These are phyloP conservation scores for Nasonia vitripennis DNA, from an alignment of 1,140 invertebrate species.

Conservation along the genomic window DNA sequence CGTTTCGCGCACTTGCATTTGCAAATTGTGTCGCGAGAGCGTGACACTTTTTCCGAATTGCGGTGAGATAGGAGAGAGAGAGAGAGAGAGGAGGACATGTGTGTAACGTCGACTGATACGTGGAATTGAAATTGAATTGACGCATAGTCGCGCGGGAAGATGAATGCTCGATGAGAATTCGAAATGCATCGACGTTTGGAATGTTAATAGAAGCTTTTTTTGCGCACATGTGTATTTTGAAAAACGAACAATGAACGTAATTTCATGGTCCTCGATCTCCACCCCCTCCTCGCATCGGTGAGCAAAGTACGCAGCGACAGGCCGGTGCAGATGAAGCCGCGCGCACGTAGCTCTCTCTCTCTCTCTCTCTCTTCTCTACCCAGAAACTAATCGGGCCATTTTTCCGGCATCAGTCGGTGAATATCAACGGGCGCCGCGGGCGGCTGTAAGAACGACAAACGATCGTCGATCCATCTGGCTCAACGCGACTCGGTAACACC, in stretches of 20 bases:
- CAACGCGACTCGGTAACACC: conserved; percentile 66
- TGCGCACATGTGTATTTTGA: too few relatives aligned
- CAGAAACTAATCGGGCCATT: conserved; percentile 70
- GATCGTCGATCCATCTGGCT: conserved; percentile 74
- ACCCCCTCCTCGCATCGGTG: too few relatives aligned
- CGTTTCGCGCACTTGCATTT: background rate
- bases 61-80: background rate
- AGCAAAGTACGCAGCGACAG: too few relatives aligned
- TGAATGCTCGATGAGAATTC: conserved; percentile 4
- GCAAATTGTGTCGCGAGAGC: conserved; percentile 28
- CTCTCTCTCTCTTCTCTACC: background rate
- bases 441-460: conserved; percentile 74
- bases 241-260: too few relatives aligned
- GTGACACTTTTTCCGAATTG: conserved; percentile 32
- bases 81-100: background rate
- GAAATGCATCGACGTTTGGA: background rate
- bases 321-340: too few relatives aligned
- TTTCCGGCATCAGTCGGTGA: conserved; percentile 73
- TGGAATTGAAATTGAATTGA: conserved; percentile 24
- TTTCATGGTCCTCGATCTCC: too few relatives aligned
- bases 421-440: conserved; percentile 70
- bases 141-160: background rate
- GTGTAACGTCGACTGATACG: background rate
- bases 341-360: too few relatives aligned
- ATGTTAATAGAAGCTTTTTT: too few relatives aligned